Percentiles rank a stretch among this genome's conserved stretches.
Evolutionary conservation across 2,113 vertebrate species (phyloP).

Genomic region (Corythoichthys intestinalis): DNA sequence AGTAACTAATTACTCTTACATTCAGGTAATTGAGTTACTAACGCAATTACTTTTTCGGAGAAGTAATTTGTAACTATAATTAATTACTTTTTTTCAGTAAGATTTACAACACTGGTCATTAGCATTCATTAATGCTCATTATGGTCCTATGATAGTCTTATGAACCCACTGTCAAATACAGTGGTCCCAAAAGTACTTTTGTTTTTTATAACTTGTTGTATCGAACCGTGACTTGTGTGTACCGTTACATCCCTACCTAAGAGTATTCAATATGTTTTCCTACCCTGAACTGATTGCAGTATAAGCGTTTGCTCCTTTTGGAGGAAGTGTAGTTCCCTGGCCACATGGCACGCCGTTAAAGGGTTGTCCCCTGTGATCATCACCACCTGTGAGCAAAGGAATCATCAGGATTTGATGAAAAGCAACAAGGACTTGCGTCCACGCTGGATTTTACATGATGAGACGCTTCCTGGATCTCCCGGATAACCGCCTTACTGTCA

Average conservation of each 20-base stretch:
- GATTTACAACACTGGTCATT: too few relatives aligned
- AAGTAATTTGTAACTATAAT: too few relatives aligned
- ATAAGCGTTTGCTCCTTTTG: slow-evolving; percentile 82
- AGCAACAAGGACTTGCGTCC: not conserved
- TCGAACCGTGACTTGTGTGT: too few relatives aligned
- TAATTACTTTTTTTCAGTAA: too few relatives aligned
- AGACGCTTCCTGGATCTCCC: slow-evolving; percentile 90
- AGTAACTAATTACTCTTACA: too few relatives aligned
- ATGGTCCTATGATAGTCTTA: too few relatives aligned
- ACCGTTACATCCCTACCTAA: not conserved
- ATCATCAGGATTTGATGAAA: slow-evolving; percentile 4
- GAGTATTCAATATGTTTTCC: not conserved
- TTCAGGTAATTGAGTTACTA: too few relatives aligned
- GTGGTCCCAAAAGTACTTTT: too few relatives aligned
- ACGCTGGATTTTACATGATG: slow-evolving; percentile 78
- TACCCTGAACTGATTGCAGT: slow-evolving; percentile 74
- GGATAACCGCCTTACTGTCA: slow-evolving; percentile 90
- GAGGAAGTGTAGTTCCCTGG: slow-evolving; percentile 90
- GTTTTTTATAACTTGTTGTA: too few relatives aligned
- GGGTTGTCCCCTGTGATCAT: slow-evolving; percentile 98
- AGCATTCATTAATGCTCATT: too few relatives aligned
- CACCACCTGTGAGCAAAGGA: slow-evolving; percentile 76
- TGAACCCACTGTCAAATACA: too few relatives aligned
- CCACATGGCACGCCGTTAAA: slow-evolving; percentile 92
- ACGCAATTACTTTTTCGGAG: too few relatives aligned